Percentiles rank a stretch among this genome's conserved stretches.
Evolutionary conservation across 2,888 invertebrate species (phyloP).

Genomic region (Caradrina clavipalpis): DNA sequence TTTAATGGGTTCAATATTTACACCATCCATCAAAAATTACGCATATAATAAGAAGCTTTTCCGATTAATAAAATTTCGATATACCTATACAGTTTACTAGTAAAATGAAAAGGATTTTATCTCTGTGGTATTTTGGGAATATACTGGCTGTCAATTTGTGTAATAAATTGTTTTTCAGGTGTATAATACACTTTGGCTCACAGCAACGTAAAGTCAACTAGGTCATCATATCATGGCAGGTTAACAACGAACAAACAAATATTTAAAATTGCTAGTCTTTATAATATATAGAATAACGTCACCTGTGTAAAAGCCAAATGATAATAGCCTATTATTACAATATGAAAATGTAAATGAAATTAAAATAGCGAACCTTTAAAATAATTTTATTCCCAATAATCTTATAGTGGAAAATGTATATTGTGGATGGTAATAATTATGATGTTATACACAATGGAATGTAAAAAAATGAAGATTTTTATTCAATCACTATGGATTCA

Average conservation of each 20-base stretch:
- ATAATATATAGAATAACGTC: not conserved
- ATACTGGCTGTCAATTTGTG: conserved; percentile 18
- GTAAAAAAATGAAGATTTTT: no score
- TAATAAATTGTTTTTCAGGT: conserved; percentile 24
- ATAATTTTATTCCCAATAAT: not conserved
- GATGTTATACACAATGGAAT: no score
- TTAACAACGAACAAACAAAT: conserved; percentile 16
- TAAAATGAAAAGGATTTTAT: not conserved
- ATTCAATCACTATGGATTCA: no score
- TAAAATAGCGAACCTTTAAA: not conserved
- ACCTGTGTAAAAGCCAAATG: not conserved
- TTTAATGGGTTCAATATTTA: conserved; percentile 1
- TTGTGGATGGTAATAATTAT: not conserved
- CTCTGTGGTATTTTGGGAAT: not conserved
- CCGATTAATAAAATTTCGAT: conserved; percentile 1
- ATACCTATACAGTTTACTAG: not conserved
- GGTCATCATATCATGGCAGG: conserved; percentile 12
- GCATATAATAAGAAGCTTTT: not conserved
- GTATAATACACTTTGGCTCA: not conserved
- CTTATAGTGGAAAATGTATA: not conserved
- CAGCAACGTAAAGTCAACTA: conserved; percentile 9
- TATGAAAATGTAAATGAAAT: not conserved
- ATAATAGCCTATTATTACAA: no score
- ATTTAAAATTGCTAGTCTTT: conserved; percentile 27
- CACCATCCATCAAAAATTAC: not conserved